Base-by-base conservation (phyloP, 2,888 invertebrate species). In the Hyppa rectilinea region DNA sequence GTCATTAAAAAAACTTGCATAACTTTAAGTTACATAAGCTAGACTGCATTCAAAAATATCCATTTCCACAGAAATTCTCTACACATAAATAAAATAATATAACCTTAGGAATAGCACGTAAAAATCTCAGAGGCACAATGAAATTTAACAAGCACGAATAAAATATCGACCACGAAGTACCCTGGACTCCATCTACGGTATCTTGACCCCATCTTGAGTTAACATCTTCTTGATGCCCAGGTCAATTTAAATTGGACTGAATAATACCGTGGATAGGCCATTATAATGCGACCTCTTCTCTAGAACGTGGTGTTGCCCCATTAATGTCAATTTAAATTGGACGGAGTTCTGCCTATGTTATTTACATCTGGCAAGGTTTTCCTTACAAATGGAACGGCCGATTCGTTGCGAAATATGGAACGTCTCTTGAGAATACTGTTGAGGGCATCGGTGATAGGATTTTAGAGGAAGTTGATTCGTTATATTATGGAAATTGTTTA, bases 61-160 rank as follows among this genome's bases (percentile, higher is more conserved):
- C 45, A 17, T 52, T 56, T 78, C 29, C 60, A 56, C 29, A 79
- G 60, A 61, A 63, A 62, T 71, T 34, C 49, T 38, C 36, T 20
- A 84, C 80, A 86, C 83, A 84, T 82, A 87, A 87, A 90, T 85
- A 76, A 85, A 87, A 86, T 88, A 89, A 88, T 85, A 83, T 83
- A 83, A 84, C 82, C 82, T 78, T 76, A 85, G 89, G 52, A 70
- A 82, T 75, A 77, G 71, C 89, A 90, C 92, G 90, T 92, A 90
- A 91, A 91, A 92, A 91, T 90, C 89, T 91, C 91, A 52, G 65
- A 68, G 55, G 49, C 68, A 84, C 84, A 94, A 94, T 93, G 89
- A 90, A 90, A 89, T 93, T 92, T 94, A 94, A 94, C 93, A 92
- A 93, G 92, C 91, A 91, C 80, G 92, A 92, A 93, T 93, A 93